Evolutionary conservation across 2,113 vertebrate genomes (phyloP).

Genomic region (Aphyosemion australe): DNA sequence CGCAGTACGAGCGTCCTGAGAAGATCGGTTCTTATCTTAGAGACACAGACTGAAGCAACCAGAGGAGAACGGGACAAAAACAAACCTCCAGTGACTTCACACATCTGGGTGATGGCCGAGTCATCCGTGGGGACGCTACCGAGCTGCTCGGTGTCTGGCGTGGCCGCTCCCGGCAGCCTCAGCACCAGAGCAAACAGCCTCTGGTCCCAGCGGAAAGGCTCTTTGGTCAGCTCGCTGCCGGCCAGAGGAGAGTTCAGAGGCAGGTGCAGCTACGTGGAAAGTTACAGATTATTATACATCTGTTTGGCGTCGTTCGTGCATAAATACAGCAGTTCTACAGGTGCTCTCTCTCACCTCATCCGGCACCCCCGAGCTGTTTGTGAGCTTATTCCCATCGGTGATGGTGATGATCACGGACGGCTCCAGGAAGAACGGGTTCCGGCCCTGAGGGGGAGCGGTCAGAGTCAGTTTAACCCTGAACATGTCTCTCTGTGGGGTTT

Average conservation of each 20-base stretch:
- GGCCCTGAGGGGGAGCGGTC: slow-evolving; percentile 81
- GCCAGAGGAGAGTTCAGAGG: slow-evolving; percentile 92
- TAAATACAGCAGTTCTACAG: neutral
- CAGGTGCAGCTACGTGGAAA: slow-evolving; percentile 58
- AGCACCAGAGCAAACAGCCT: slow-evolving; percentile 95
- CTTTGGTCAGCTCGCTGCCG: slow-evolving; percentile 98
- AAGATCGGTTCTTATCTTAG: neutral
- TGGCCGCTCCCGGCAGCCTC: slow-evolving; percentile 90
- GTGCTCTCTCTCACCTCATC: slow-evolving; percentile 87
- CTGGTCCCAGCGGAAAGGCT: slow-evolving; percentile 99
- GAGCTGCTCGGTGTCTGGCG: slow-evolving; percentile 91
- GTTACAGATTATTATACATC: neutral
- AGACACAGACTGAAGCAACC: neutral
- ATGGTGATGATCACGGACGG: slow-evolving; percentile 98
- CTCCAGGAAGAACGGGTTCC: slow-evolving; percentile 98
- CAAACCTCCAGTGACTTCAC: slow-evolving; percentile 97
- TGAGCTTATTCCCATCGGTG: slow-evolving; percentile 97
- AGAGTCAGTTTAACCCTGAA: slow-evolving; percentile 18
- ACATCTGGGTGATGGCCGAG: slow-evolving; percentile 98
- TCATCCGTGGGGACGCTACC: slow-evolving; percentile 96
- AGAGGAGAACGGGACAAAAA: neutral
- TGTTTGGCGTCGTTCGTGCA: too few species aligned
- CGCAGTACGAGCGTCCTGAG: slow-evolving; percentile 93
- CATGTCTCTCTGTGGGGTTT: neutral
- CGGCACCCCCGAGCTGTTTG: slow-evolving; percentile 90